These are phyloP conservation scores for Cynoglossus semilaevis DNA, from an alignment of 2,113 vertebrate species.

Conservation along the genomic window DNA sequence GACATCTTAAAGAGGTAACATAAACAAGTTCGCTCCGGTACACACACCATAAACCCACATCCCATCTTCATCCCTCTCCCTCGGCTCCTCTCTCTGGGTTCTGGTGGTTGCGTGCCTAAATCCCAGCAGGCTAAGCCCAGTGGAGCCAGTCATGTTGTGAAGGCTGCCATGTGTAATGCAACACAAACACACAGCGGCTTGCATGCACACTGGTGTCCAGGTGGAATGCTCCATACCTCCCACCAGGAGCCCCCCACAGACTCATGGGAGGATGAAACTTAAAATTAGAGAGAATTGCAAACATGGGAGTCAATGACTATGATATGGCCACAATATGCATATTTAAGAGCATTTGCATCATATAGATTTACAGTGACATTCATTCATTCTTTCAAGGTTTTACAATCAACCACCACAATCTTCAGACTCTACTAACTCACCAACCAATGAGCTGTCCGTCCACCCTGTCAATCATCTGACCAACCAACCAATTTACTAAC, in stretches of 20 bases:
- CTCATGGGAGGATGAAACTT: constrained; percentile 27
- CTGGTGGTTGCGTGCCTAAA: constrained; percentile 50
- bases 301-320: constrained; percentile 20
- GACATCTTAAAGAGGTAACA: too few relatives aligned
- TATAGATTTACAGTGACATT: too few relatives aligned
- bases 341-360: too few relatives aligned
- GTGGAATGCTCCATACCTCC: constrained; percentile 58
- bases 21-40: constrained; percentile 7
- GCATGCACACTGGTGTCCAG: constrained; percentile 49
- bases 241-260: constrained; percentile 29
- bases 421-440: too few relatives aligned
- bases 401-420: too few relatives aligned
- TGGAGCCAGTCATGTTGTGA: constrained; percentile 70
- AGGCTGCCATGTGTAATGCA: constrained; percentile 63
- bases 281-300: constrained; percentile 41
- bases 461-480: too few relatives aligned
- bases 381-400: too few relatives aligned
- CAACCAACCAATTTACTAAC: too few relatives aligned
- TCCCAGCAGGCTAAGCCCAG: constrained; percentile 62
- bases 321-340: constrained; percentile 3
- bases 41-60: constrained; percentile 26
- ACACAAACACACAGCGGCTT: constrained; percentile 64
- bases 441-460: too few relatives aligned
- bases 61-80: constrained; percentile 37
- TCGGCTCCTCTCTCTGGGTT: constrained; percentile 26